Percentiles rank a stretch among this genome's conserved stretches.
phyloP scores from a whole-genome alignment of 2,797 vertebrate genomes.

The Etheostoma nigrum region DNA sequence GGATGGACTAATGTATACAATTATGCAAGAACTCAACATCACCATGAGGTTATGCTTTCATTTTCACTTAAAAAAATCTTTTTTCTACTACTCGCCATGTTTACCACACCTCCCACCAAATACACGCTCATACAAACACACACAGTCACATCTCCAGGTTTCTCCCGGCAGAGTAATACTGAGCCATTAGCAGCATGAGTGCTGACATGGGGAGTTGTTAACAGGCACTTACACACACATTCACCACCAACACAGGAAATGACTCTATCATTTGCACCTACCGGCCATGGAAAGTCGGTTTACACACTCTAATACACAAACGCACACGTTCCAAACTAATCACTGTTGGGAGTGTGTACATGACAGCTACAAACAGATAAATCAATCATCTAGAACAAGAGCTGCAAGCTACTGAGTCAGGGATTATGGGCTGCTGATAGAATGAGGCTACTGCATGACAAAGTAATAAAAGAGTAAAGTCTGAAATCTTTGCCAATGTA shows the following conservation, averaged over 20 bases:
- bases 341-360: conserved; percentile 36
- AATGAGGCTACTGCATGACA: conserved; percentile 24
- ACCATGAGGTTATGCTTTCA: background rate
- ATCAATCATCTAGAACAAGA: conserved; percentile 64
- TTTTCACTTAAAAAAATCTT: background rate
- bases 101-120: background rate
- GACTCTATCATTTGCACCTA: conserved; percentile 44
- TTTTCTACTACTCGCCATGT: background rate
- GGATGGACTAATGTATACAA: background rate
- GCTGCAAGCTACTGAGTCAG: conserved; percentile 61
- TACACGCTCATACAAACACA: background rate
- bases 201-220: conserved; percentile 65
- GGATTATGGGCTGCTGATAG: conserved; percentile 46
- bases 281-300: background rate
- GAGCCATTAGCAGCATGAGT: conserved; percentile 66
- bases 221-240: conserved; percentile 24
- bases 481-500: background rate
- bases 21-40: background rate
- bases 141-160: conserved; percentile 34
- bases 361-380: conserved; percentile 50
- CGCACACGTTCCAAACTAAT: conserved; percentile 44
- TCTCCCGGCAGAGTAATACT: conserved; percentile 26
- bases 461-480: background rate
- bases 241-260: conserved; percentile 47
- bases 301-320: background rate